These are phyloP conservation scores for Thaumetopoea pityocampa DNA, from an alignment of 1,140 invertebrate species.

Conservation along the genomic window DNA sequence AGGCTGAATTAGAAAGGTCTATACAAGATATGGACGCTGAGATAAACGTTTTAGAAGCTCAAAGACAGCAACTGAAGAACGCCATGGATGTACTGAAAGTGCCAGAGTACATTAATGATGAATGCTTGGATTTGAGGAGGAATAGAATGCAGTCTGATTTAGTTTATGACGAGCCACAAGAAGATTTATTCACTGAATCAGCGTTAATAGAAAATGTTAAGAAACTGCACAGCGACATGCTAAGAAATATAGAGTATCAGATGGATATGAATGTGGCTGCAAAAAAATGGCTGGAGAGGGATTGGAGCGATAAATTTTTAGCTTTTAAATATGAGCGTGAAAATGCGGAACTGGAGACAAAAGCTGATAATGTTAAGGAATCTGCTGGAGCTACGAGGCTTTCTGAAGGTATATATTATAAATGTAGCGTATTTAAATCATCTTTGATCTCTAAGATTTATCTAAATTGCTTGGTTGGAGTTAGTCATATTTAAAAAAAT, in stretches of 20 bases:
- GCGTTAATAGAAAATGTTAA: constrained; percentile 80
- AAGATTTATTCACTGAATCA: constrained; percentile 83
- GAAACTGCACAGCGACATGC: constrained; percentile 61
- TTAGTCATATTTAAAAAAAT: too few species aligned
- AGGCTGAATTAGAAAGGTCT: constrained; percentile 80
- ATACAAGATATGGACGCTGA: constrained; percentile 80
- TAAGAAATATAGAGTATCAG: constrained; percentile 83
- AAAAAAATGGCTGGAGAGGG: constrained; percentile 85
- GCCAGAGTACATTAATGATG: constrained; percentile 79
- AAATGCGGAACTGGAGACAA: constrained; percentile 79
- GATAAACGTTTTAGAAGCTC: constrained; percentile 77
- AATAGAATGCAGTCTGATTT: constrained; percentile 86
- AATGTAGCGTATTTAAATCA: neutral
- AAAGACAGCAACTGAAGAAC: constrained; percentile 78
- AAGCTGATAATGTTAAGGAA: constrained; percentile 79
- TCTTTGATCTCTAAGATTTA: constrained; percentile 59
- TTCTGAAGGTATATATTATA: constrained; percentile 61
- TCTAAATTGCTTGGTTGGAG: too few species aligned
- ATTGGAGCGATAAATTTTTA: constrained; percentile 92
- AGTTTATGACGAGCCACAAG: constrained; percentile 86
- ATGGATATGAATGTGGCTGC: constrained; percentile 83
- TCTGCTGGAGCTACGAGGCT: constrained; percentile 83
- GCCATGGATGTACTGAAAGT: constrained; percentile 78
- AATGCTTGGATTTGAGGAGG: constrained; percentile 84
- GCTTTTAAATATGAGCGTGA: constrained; percentile 84